A percentile compares a stretch with the other conserved stretches of the same genome.
phyloP scores from a whole-genome alignment of 1,140 invertebrate genomes.

The Lethrus apterus region DNA sequence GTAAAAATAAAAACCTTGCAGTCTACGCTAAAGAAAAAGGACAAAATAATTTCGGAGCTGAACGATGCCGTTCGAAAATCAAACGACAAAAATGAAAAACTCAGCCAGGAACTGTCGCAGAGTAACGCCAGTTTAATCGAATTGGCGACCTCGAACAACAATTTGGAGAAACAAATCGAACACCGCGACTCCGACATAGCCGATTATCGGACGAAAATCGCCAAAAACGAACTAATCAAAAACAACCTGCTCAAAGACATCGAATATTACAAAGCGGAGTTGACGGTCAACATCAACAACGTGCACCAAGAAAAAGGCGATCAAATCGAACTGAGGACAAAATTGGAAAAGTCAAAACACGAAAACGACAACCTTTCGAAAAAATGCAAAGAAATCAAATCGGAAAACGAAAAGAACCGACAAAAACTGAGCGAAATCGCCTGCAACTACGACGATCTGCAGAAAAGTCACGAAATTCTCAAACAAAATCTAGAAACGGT shows the following conservation, averaged over 20 bases:
- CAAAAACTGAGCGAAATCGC: no score
- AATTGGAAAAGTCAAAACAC: slow-evolving; percentile 1
- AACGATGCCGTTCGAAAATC: neutral
- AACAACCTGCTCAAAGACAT: slow-evolving; percentile 11
- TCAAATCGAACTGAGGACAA: neutral
- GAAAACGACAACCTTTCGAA: slow-evolving; percentile 2
- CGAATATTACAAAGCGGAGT: slow-evolving; percentile 9
- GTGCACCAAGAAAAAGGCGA: neutral
- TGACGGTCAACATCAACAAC: no score
- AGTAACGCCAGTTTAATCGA: slow-evolving; percentile 2
- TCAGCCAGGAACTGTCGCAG: neutral
- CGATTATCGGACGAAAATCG: neutral
- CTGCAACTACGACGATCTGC: slow-evolving; percentile 2
- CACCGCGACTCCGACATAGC: neutral
- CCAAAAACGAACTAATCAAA: slow-evolving; percentile 7
- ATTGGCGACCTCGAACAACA: slow-evolving; percentile 3
- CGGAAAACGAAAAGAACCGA: neutral
- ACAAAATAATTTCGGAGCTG: neutral
- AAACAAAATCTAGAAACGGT: slow-evolving; percentile 1
- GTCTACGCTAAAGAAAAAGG: neutral
- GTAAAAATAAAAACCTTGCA: neutral
- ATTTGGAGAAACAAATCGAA: slow-evolving; percentile 5
- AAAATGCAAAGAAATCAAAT: slow-evolving; percentile 8
- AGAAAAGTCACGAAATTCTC: slow-evolving; percentile 3
- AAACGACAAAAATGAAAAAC: neutral